A percentile compares a stretch with the other conserved stretches of the same genome.
These are phyloP conservation scores for Henicopernis longicauda DNA, from an alignment of 2,113 vertebrate genomes.

Conservation along the genomic window DNA sequence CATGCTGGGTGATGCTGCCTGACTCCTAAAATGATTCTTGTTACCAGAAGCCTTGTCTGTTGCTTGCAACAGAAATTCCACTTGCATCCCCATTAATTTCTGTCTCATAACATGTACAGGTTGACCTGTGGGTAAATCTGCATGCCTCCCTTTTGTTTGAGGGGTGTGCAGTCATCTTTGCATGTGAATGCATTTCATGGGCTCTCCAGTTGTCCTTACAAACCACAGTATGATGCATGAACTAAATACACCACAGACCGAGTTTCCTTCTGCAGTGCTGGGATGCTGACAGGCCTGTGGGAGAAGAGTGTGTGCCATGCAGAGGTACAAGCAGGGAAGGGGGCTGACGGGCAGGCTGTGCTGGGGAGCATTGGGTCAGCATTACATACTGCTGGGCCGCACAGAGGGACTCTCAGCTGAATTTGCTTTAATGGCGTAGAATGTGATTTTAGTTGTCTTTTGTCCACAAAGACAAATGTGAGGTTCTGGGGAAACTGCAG, in stretches of 20 bases:
- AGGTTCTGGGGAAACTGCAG: background rate
- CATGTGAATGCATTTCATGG: background rate
- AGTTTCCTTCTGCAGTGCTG: background rate
- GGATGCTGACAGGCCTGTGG: background rate
- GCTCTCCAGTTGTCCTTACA: background rate
- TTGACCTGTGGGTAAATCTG: background rate
- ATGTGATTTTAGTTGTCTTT: background rate
- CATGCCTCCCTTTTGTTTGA: background rate
- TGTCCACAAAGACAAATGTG: background rate
- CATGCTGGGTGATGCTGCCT: background rate
- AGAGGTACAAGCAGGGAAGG: background rate
- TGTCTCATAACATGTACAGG: background rate
- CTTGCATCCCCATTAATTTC: background rate
- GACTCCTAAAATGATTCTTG: background rate
- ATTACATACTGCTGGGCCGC: background rate
- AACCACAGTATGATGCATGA: background rate
- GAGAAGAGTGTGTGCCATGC: background rate
- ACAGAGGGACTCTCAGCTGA: background rate
- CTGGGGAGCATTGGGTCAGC: too few relatives aligned
- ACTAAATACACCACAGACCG: background rate
- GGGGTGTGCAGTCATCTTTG: background rate
- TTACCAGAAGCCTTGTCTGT: background rate
- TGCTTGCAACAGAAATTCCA: background rate
- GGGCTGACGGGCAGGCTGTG: rapidly evolving
- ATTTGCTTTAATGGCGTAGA: background rate